Evolutionary conservation across 1,140 invertebrate species (phyloP).

Genomic region (Pristionchus pacificus): DNA sequence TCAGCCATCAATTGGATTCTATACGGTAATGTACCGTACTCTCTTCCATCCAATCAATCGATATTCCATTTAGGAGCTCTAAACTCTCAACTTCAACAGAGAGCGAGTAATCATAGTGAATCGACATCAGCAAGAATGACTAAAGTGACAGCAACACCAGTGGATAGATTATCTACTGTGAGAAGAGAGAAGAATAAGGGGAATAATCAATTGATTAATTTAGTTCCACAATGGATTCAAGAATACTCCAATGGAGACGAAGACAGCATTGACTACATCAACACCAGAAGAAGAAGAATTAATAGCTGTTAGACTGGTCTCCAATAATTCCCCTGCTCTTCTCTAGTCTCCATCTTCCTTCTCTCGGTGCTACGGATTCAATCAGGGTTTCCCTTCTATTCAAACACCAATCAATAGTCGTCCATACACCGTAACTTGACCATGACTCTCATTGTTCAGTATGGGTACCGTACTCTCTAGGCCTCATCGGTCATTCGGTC

Average conservation of each 20-base stretch:
- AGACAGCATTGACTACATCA: neutral
- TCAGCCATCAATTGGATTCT: constrained; percentile 57
- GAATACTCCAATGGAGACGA: no score
- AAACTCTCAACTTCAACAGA: constrained; percentile 52
- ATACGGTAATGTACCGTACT: constrained; percentile 39
- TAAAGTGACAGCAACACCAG: neutral
- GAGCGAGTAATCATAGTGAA: neutral
- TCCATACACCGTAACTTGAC: no score
- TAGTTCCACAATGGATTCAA: no score
- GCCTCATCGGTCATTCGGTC: no score
- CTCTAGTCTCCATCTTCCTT: no score
- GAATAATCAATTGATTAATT: neutral
- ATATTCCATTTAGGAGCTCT: constrained; percentile 40
- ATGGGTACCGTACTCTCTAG: no score
- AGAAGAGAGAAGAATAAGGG: neutral
- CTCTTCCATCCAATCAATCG: neutral
- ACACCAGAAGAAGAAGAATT: neutral
- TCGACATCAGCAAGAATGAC: neutral
- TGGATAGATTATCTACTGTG: neutral
- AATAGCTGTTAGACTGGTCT: neutral
- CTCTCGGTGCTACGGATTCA: no score
- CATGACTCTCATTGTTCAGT: no score
- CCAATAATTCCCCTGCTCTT: neutral
- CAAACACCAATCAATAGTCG: no score
- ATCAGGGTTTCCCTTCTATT: no score